These are phyloP conservation scores for Babylonia areolata DNA, from an alignment of 1,140 invertebrate genomes.

Conservation along the genomic window DNA sequence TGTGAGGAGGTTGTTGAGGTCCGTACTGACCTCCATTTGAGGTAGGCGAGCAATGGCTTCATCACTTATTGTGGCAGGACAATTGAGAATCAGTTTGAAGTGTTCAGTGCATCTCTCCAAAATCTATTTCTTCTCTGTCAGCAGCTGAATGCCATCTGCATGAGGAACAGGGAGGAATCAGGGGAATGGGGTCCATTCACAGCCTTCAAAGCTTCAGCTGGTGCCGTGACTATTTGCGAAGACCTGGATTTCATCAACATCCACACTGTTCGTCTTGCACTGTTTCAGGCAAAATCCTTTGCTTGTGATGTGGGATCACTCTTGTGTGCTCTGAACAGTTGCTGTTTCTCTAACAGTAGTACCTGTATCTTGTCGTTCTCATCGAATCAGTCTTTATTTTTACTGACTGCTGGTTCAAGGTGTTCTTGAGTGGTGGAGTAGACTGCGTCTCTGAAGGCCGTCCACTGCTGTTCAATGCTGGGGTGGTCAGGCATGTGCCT, in stretches of 20 bases:
- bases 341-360: slow-evolving; percentile 41
- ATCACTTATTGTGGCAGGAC: slow-evolving; percentile 37
- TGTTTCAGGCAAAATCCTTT: slow-evolving; percentile 37
- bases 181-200: slow-evolving; percentile 46
- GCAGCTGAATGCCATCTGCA: slow-evolving; percentile 34
- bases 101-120: slow-evolving; percentile 46
- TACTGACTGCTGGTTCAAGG: slow-evolving; percentile 30
- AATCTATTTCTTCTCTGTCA: slow-evolving; percentile 41
- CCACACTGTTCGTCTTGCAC: slow-evolving; percentile 36
- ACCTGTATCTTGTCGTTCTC: slow-evolving; percentile 40
- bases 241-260: slow-evolving; percentile 48
- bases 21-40: slow-evolving; percentile 33
- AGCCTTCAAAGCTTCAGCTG: slow-evolving; percentile 40
- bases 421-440: not conserved
- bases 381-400: slow-evolving; percentile 45
- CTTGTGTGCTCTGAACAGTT: slow-evolving; percentile 21
- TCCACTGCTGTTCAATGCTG: slow-evolving; percentile 38
- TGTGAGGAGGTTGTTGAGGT: not conserved
- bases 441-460: slow-evolving; percentile 36
- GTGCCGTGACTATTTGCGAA: slow-evolving; percentile 41
- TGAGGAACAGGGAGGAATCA: slow-evolving; percentile 43
- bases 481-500: too few species aligned
- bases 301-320: slow-evolving; percentile 18
- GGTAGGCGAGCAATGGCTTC: slow-evolving; percentile 39
- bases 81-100: slow-evolving; percentile 41